Percentiles rank a stretch among this genome's conserved stretches.
Conservation (phyloP, 2,888 invertebrate genomes). For the Dorcus hopei region DNA sequence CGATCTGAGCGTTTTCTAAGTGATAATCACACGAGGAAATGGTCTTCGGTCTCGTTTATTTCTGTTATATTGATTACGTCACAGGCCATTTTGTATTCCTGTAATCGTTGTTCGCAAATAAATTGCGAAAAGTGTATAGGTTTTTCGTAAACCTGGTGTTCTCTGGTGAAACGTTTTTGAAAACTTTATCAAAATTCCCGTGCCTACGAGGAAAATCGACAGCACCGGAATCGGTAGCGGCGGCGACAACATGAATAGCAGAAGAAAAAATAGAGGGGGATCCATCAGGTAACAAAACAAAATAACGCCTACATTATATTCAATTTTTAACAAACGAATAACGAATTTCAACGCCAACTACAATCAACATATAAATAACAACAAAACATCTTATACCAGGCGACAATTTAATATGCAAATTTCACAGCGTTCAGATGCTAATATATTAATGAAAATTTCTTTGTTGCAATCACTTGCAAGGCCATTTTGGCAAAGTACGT, state of each 20-base stretch:
- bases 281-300: constrained; percentile 62
- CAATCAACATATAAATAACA: neutral
- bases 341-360: neutral
- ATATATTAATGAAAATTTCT: too few species aligned
- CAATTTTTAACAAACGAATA: constrained; percentile 2
- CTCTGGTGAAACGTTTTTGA: constrained; percentile 25
- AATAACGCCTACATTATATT: neutral
- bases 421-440: too few species aligned
- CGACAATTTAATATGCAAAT: neutral
- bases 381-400: neutral
- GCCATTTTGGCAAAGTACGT: too few species aligned
- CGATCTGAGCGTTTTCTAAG: constrained; percentile 1
- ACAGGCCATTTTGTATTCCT: constrained; percentile 49
- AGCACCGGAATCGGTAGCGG: constrained; percentile 74
- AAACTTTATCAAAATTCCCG: constrained; percentile 70
- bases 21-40: neutral
- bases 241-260: constrained; percentile 71
- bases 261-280: constrained; percentile 80
- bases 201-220: constrained; percentile 78
- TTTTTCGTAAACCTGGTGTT: constrained; percentile 37
- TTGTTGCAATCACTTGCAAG: too few species aligned
- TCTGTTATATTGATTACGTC: constrained; percentile 44
- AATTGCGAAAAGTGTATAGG: constrained; percentile 20
- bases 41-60: constrained; percentile 1
- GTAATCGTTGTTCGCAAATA: constrained; percentile 36